These are phyloP conservation scores for Papilio glaucus DNA, from an alignment of 1,140 invertebrate species.

Conservation along the genomic window DNA sequence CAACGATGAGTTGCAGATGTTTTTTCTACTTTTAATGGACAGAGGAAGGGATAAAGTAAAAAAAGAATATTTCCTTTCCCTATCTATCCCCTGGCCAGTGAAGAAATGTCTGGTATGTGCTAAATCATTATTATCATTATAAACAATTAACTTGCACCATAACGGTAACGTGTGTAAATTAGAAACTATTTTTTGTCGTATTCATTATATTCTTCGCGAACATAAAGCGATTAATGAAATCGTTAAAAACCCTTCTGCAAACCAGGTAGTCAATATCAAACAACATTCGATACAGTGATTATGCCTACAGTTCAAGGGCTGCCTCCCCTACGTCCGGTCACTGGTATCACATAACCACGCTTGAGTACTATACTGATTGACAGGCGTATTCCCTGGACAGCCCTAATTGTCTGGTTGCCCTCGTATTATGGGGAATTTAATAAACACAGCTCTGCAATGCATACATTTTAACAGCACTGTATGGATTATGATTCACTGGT, in stretches of 20 bases:
- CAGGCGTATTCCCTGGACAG: constrained; percentile 66
- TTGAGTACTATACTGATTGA: constrained; percentile 64
- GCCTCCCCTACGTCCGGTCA: constrained; percentile 57
- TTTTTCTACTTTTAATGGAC: no score
- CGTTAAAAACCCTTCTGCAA: background rate
- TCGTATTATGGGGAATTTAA: constrained; percentile 72
- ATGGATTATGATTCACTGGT: constrained; percentile 61
- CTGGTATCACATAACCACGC: constrained; percentile 58
- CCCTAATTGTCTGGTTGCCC: constrained; percentile 70
- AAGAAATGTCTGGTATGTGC: no score
- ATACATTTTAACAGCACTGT: constrained; percentile 63
- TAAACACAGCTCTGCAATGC: constrained; percentile 65
- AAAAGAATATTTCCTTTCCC: no score
- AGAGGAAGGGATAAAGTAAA: no score
- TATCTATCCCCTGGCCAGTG: no score
- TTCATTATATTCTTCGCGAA: background rate
- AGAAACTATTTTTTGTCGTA: no score
- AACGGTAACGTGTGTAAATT: no score
- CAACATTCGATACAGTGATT: constrained; percentile 30
- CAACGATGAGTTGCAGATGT: no score
- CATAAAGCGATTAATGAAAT: background rate
- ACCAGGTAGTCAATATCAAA: constrained; percentile 14
- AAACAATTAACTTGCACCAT: no score
- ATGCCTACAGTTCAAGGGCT: constrained; percentile 39
- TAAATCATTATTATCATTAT: no score